These are phyloP conservation scores for Carposina sasakii DNA, from an alignment of 1,140 invertebrate genomes.

Conservation along the genomic window DNA sequence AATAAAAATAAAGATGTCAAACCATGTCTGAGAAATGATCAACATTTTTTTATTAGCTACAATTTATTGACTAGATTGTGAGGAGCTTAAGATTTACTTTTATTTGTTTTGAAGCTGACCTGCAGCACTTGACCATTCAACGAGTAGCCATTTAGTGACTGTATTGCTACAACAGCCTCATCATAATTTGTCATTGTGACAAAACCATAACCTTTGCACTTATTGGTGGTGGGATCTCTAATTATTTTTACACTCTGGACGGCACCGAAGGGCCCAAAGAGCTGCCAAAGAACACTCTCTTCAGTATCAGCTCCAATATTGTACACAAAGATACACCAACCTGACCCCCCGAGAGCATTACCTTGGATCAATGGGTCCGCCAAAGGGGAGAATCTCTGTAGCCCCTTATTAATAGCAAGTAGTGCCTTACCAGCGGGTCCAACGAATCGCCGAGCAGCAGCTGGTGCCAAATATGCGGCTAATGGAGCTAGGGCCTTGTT, in stretches of 20 bases:
- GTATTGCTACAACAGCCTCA: conserved; percentile 91
- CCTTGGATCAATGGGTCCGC: conserved; percentile 85
- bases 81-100: conserved; percentile 76
- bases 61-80: conserved; percentile 69
- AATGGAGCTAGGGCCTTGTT: conserved; percentile 70
- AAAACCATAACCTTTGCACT: conserved; percentile 95
- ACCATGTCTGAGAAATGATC: conserved; percentile 66
- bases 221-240: conserved; percentile 90
- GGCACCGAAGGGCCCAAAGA: conserved; percentile 94
- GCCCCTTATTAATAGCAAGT: conserved; percentile 91
- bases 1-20: conserved; percentile 42
- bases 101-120: conserved; percentile 91
- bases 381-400: conserved; percentile 89
- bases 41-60: conserved; percentile 69
- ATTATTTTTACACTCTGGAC: conserved; percentile 94
- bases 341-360: conserved; percentile 82
- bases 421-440: conserved; percentile 79
- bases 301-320: conserved; percentile 93
- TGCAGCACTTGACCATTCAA: conserved; percentile 91
- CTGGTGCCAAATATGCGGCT: conserved; percentile 69
- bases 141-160: conserved; percentile 91
- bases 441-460: conserved; percentile 70
- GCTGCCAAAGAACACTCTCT: conserved; percentile 92
- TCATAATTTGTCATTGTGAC: conserved; percentile 96
- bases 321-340: conserved; percentile 96